Base-by-base conservation (phyloP, 2,888 invertebrate species). In the Heteropelma amictum region DNA sequence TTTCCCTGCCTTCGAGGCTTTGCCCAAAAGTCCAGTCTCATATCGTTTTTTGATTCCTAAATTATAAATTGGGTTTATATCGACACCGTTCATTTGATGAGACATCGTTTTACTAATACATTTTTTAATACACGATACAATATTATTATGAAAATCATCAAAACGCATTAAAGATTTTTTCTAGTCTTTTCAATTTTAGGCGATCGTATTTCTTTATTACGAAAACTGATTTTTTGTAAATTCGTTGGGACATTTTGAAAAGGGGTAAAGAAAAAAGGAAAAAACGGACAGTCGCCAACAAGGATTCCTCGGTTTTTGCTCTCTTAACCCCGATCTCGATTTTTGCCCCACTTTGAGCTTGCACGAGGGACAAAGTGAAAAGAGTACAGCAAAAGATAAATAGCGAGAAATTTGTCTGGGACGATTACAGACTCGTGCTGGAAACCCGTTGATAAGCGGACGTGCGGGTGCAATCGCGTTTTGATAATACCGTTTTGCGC, bases 281-380 rank as follows among this genome's bases (percentile, higher is more conserved):
- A 12, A 12, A 12, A 19, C 30, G 14, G 4, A n/a, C 4, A 21
- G n/a, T n/a, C n/a, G n/a, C n/a, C n/a, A n/a, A n/a, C n/a, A 30
- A 14, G 33, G n/a, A 7, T 23, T 71, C 49, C 56, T 74, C 53
- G 40, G 51, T 63, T 53, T 2, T 7, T 10, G 38, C 54, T 33
- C 78, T 77, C 77, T 79, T 75, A 79, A 75, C 77, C 78, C 77
- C 79, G 77, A 76, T 81, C 79, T 77, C 72, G 69, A 79, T 53
- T 19, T 77, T 61, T 75, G 54, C 76, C 60, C 65, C 68, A 82
- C 83, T 80, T 82, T 81, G 79, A 79, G 78, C 81, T 76, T 72
- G 80, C 78, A 21, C 2, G 6, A n/a, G 5, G 23, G 35, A 38
- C 8, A 35, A 19, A 26, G 8, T 0, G 12, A 56, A 12, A 53